These are phyloP conservation scores for Sitobion miscanthi DNA, from an alignment of 1,140 invertebrate genomes.

Conservation along the genomic window DNA sequence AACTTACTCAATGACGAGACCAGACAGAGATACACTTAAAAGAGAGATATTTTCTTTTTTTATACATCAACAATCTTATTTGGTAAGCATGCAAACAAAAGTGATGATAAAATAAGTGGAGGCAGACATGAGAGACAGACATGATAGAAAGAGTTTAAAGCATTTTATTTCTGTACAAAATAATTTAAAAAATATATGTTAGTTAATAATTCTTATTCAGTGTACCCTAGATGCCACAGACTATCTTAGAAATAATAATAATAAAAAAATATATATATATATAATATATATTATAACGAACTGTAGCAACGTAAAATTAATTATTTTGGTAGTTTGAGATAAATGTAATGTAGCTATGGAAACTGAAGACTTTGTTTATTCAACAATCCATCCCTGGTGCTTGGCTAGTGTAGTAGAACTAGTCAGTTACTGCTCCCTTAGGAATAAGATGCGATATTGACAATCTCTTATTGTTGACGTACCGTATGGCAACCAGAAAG, in stretches of 20 bases:
- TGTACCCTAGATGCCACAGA: neutral
- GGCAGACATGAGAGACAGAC: neutral
- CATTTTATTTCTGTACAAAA: neutral
- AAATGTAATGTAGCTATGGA: neutral
- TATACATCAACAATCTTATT: no score
- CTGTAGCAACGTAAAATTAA: neutral
- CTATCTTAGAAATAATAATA: neutral
- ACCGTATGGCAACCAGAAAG: neutral
- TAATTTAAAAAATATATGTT: neutral
- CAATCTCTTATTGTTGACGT: neutral
- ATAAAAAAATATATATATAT: neutral
- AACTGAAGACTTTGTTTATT: neutral
- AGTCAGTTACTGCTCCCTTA: neutral
- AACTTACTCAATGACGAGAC: no score
- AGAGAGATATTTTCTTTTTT: neutral
- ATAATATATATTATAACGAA: neutral
- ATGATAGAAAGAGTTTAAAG: neutral
- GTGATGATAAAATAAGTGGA: neutral
- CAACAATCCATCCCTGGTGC: neutral
- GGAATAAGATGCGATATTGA: constrained; percentile 18
- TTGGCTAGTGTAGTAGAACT: constrained; percentile 1
- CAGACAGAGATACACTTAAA: neutral
- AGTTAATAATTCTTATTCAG: neutral
- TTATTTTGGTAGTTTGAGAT: neutral
- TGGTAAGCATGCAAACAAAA: neutral